These are phyloP conservation scores for Cosmia pyralina DNA, from an alignment of 2,888 invertebrate species.

Conservation along the genomic window DNA sequence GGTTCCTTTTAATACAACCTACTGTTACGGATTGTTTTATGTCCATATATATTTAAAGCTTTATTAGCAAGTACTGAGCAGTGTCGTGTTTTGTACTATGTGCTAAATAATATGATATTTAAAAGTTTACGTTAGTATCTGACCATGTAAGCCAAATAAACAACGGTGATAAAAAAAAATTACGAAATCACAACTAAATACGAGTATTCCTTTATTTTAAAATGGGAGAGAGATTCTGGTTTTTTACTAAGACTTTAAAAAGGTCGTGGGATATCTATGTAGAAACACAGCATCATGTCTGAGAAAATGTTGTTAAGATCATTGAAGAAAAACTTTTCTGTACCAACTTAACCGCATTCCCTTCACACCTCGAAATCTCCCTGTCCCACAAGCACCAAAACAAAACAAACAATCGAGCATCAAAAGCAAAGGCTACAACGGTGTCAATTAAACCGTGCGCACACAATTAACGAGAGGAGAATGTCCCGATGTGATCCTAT, in stretches of 20 bases:
- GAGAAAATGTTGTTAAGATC: background rate
- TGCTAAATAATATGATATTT: no score
- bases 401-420: conserved; percentile 60
- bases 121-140: background rate
- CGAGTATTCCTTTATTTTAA: background rate
- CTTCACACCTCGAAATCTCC: conserved; percentile 12
- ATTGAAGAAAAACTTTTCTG: background rate
- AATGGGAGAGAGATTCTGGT: background rate
- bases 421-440: conserved; percentile 66
- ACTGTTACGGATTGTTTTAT: background rate
- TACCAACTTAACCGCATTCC: background rate
- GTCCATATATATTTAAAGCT: background rate
- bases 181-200: background rate
- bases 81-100: background rate
- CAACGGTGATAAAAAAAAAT: background rate
- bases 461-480: conserved; percentile 83
- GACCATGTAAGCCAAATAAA: background rate
- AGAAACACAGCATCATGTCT: background rate
- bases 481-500: conserved; percentile 85
- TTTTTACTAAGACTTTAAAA: background rate
- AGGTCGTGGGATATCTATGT: background rate
- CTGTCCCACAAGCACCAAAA: conserved; percentile 23
- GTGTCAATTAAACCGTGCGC: conserved; percentile 82
- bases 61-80: background rate
- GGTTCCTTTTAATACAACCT: conserved; percentile 6